Conservation (phyloP, 2,888 invertebrate genomes). For the Eristalinus aeneus region DNA sequence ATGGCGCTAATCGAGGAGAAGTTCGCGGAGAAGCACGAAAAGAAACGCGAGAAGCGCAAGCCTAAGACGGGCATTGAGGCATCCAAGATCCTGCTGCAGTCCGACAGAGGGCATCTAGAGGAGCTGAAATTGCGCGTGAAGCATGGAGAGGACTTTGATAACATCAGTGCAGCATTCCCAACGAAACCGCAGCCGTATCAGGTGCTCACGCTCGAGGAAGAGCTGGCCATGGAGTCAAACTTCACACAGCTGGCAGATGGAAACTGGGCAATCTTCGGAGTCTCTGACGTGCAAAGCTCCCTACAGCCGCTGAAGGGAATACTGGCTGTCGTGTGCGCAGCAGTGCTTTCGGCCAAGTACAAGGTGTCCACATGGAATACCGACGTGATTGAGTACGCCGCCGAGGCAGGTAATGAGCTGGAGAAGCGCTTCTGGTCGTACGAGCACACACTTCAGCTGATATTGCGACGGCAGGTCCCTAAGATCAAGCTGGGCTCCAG, state of each 20-base stretch:
- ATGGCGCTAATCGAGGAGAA: slow-evolving; percentile 67
- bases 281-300: slow-evolving; percentile 79
- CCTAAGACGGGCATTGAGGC: slow-evolving; percentile 74
- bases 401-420: slow-evolving; percentile 81
- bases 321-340: slow-evolving; percentile 74
- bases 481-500: slow-evolving; percentile 84
- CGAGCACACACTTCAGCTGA: slow-evolving; percentile 75
- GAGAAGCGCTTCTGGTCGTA: slow-evolving; percentile 75
- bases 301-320: slow-evolving; percentile 74
- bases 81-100: slow-evolving; percentile 75
- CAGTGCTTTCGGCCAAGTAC: slow-evolving; percentile 83
- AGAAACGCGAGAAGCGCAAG: slow-evolving; percentile 65
- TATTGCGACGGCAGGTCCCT: slow-evolving; percentile 83
- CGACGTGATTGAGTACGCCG: slow-evolving; percentile 83
- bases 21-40: slow-evolving; percentile 30
- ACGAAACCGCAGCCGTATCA: slow-evolving; percentile 78
- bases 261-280: slow-evolving; percentile 83
- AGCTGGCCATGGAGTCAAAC: slow-evolving; percentile 83
- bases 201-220: slow-evolving; percentile 80
- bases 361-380: slow-evolving; percentile 83
- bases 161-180: slow-evolving; percentile 80
- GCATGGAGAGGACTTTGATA: slow-evolving; percentile 77
- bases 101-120: slow-evolving; percentile 76
- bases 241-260: slow-evolving; percentile 84
- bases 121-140: slow-evolving; percentile 74